Evolutionary conservation across 2,797 vertebrate genomes (phyloP).

Genomic region (Molossus alvarezi): DNA sequence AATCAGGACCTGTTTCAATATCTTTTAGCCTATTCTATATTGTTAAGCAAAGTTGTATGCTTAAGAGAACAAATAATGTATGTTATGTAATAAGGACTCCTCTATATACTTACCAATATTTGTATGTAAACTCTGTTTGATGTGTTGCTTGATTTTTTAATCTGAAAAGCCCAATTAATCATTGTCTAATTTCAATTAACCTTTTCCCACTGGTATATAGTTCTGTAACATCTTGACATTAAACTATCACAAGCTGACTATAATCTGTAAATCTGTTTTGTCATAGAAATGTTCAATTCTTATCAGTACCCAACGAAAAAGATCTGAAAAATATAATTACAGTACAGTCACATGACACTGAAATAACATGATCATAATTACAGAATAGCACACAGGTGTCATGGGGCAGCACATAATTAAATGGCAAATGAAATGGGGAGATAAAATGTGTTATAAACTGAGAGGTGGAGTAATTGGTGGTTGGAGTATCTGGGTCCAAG

Average conservation of each 20-base stretch:
- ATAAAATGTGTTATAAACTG: not conserved
- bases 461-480: not conserved
- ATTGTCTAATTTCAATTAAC: constrained; percentile 31
- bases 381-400: constrained; percentile 8
- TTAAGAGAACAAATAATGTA: constrained; percentile 56
- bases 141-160: constrained; percentile 38
- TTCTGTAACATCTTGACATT: constrained; percentile 55
- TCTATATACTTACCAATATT: not conserved
- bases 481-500: not conserved
- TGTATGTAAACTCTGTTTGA: constrained; percentile 24
- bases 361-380: constrained; percentile 63
- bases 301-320: constrained; percentile 23
- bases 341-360: not conserved
- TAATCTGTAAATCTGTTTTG: constrained; percentile 66
- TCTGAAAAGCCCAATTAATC: constrained; percentile 23
- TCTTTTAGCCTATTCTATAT: constrained; percentile 28
- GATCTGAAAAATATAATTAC: constrained; percentile 57
- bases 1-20: not conserved
- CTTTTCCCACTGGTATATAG: constrained; percentile 12
- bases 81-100: constrained; percentile 13
- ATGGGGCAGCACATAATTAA: constrained; percentile 65
- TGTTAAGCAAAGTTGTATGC: not conserved
- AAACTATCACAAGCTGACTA: constrained; percentile 55
- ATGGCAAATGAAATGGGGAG: constrained; percentile 13
- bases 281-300: constrained; percentile 57